These are phyloP conservation scores for Heliothis subflexa DNA, from an alignment of 1,140 invertebrate species.

Conservation along the genomic window DNA sequence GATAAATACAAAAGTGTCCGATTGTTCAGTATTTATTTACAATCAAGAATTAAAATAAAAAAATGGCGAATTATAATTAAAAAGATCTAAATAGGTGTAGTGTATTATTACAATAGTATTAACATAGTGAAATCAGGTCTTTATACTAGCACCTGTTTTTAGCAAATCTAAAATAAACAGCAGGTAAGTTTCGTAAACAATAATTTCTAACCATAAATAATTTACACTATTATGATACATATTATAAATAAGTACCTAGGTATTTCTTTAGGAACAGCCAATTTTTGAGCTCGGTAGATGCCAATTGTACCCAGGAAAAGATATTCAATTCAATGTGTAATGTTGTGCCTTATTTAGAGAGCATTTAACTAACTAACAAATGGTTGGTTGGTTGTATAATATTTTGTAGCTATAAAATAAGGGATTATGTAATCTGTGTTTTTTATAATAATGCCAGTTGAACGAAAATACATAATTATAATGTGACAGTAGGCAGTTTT, in stretches of 20 bases:
- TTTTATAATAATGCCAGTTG: too few species aligned
- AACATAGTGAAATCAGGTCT: background rate
- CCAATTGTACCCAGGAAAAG: conserved; percentile 19
- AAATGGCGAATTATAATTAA: background rate
- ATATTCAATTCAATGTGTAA: background rate
- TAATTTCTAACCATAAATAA: conserved; percentile 12
- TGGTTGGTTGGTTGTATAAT: too few species aligned
- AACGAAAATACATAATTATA: too few species aligned
- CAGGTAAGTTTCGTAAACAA: background rate
- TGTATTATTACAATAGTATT: background rate
- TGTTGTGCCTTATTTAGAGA: background rate
- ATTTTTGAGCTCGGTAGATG: background rate
- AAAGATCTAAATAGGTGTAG: background rate
- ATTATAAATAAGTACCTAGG: conserved; percentile 34
- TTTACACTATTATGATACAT: background rate
- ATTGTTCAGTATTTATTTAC: background rate
- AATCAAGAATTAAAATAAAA: background rate
- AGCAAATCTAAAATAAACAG: conserved; percentile 2
- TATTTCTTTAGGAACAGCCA: conserved; percentile 44
- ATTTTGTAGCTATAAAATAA: too few species aligned
- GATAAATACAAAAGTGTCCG: conserved; percentile 20
- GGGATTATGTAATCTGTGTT: too few species aligned
- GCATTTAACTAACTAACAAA: background rate
- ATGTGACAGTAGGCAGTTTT: too few species aligned
- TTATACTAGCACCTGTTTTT: conserved; percentile 16